Evolutionary conservation across 2,797 vertebrate species (phyloP).

Genomic region (Poeciliopsis paucimaculata): DNA sequence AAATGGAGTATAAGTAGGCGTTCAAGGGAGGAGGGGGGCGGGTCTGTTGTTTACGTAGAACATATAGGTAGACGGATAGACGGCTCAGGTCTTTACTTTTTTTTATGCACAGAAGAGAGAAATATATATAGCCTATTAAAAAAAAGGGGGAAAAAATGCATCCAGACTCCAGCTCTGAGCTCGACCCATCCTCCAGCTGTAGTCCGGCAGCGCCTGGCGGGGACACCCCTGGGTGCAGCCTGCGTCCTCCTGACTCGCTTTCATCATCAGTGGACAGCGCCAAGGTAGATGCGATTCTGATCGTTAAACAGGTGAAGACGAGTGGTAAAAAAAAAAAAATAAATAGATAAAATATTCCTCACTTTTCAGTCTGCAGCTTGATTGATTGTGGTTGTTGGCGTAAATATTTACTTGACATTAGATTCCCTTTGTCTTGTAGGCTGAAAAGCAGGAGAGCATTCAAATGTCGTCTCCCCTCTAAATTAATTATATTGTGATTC

Average conservation of each 20-base stretch:
- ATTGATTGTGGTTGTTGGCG: background rate
- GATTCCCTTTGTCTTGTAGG: background rate
- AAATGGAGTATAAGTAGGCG: constrained; percentile 63
- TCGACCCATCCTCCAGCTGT: constrained; percentile 90
- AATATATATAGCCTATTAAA: too few species aligned
- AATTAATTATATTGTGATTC: background rate
- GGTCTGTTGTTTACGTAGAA: constrained; percentile 17
- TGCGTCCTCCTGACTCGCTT: constrained; percentile 86
- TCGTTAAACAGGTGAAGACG: constrained; percentile 1
- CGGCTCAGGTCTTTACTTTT: constrained; percentile 1
- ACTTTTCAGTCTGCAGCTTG: background rate
- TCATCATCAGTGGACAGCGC: constrained; percentile 85
- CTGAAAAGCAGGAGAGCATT: background rate
- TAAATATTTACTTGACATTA: background rate
- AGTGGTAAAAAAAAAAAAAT: background rate
- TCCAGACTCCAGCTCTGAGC: constrained; percentile 85
- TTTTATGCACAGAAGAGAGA: constrained; percentile 48
- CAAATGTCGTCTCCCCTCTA: background rate
- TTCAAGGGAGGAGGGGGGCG: background rate
- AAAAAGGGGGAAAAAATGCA: constrained; percentile 84
- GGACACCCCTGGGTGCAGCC: constrained; percentile 88
- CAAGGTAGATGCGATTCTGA: constrained; percentile 81
- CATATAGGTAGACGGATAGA: constrained; percentile 16
- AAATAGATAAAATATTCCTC: background rate
- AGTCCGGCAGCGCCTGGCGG: constrained; percentile 90